phyloP scores from a whole-genome alignment of 1,140 invertebrate genomes.

The Drosophila cardini region DNA sequence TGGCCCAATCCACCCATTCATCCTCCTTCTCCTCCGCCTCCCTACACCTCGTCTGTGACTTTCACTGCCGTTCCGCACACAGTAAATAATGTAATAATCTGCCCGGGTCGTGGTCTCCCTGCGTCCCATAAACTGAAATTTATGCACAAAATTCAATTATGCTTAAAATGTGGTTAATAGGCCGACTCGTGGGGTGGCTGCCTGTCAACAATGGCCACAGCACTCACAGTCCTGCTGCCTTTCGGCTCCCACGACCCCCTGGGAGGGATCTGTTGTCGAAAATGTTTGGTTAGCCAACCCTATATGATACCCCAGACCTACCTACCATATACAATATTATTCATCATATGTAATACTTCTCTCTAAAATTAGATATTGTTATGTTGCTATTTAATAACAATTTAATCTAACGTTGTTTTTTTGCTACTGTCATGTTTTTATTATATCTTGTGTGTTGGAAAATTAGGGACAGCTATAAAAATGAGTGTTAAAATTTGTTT shows the following conservation, averaged over 20 bases:
- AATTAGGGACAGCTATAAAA: not conserved
- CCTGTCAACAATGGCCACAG: slow-evolving; percentile 60
- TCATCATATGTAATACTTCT: slow-evolving; percentile 35
- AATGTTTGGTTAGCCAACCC: not conserved
- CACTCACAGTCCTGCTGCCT: no score
- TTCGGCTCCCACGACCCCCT: slow-evolving; percentile 31
- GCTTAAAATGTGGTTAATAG: slow-evolving; percentile 83
- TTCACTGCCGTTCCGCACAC: slow-evolving; percentile 40
- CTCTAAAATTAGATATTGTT: slow-evolving; percentile 73
- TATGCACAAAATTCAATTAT: slow-evolving; percentile 83
- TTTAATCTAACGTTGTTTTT: slow-evolving; percentile 54
- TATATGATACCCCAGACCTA: slow-evolving; percentile 38
- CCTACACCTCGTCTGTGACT: slow-evolving; percentile 4
- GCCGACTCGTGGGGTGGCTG: slow-evolving; percentile 54
- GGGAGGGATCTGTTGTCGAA: slow-evolving; percentile 45
- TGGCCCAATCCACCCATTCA: no score
- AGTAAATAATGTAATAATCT: slow-evolving; percentile 83
- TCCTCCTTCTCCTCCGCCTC: not conserved
- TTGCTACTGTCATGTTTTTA: slow-evolving; percentile 40
- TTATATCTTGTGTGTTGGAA: slow-evolving; percentile 47
- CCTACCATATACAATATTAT: slow-evolving; percentile 67
- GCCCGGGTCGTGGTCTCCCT: slow-evolving; percentile 71
- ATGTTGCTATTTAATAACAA: slow-evolving; percentile 79
- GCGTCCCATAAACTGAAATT: slow-evolving; percentile 80
- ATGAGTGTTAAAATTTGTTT: not conserved